These are phyloP conservation scores for Kryptopterus vitreolus DNA, from an alignment of 2,797 vertebrate genomes.

Conservation along the genomic window DNA sequence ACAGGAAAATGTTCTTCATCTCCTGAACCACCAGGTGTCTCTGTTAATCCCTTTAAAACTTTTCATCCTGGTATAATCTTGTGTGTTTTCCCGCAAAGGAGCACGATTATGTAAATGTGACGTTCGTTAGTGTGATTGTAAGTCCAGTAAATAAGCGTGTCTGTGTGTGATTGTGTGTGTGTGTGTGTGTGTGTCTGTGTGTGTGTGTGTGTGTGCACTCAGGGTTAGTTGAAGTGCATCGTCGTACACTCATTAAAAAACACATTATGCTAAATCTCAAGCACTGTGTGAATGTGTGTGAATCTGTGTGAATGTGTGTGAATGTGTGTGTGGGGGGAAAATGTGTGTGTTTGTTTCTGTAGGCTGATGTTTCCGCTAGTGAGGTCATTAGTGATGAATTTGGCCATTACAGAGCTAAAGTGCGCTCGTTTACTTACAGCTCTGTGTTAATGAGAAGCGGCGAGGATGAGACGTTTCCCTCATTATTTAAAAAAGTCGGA, in stretches of 20 bases:
- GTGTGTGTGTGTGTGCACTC: not conserved
- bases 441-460: slow-evolving; percentile 27
- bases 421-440: slow-evolving; percentile 5
- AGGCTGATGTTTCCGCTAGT: slow-evolving; percentile 19
- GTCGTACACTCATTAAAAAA: slow-evolving; percentile 19
- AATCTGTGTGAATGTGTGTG: not conserved
- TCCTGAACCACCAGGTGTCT: not conserved
- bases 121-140: slow-evolving; percentile 39
- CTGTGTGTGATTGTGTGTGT: no score
- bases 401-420: slow-evolving; percentile 20
- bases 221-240: slow-evolving; percentile 8
- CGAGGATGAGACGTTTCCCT: not conserved
- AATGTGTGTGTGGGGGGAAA: slow-evolving; percentile 6
- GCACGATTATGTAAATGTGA: slow-evolving; percentile 49
- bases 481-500: not conserved
- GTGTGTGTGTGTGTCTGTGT: slow-evolving; percentile 8
- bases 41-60: not conserved
- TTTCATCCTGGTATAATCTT: not conserved
- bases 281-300: not conserved
- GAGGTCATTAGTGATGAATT: slow-evolving; percentile 36
- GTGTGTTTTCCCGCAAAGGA: not conserved
- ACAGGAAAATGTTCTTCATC: not conserved
- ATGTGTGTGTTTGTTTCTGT: not conserved
- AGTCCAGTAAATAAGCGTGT: slow-evolving; percentile 10
- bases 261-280: slow-evolving; percentile 23